phyloP scores from a whole-genome alignment of 2,888 invertebrate genomes.

The Cryptocephalus moraei region DNA sequence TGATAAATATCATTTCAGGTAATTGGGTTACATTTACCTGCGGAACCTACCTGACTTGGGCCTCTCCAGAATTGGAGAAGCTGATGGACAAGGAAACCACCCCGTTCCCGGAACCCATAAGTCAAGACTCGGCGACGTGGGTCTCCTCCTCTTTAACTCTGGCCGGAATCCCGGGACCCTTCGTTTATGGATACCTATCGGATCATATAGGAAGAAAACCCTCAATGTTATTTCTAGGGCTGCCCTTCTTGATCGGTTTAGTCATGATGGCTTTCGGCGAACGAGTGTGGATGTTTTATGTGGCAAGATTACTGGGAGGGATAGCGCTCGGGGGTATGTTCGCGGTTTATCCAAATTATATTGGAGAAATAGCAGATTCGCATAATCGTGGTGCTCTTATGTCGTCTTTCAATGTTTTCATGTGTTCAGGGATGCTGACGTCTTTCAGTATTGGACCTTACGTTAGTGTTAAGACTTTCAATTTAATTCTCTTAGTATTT shows the following conservation, averaged over 20 bases:
- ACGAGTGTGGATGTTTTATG: conserved; percentile 42
- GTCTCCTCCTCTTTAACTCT: conserved; percentile 39
- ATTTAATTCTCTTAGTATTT: conserved; percentile 45
- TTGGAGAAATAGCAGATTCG: conserved; percentile 75
- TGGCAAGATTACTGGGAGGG: conserved; percentile 51
- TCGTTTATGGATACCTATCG: conserved; percentile 54
- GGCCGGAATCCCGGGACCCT: conserved; percentile 45
- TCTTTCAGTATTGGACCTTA: conserved; percentile 64
- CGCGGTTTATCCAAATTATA: conserved; percentile 73
- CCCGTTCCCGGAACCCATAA: conserved; percentile 26
- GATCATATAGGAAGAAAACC: conserved; percentile 56
- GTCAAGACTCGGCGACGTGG: conserved; percentile 37
- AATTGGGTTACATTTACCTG: conserved; percentile 6
- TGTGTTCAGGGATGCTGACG: conserved; percentile 55
- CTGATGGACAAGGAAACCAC: conserved; percentile 22
- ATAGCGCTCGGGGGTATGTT: conserved; percentile 59
- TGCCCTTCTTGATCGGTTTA: conserved; percentile 65
- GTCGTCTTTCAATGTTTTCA: conserved; percentile 67
- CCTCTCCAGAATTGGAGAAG: conserved; percentile 21
- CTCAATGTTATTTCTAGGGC: conserved; percentile 45
- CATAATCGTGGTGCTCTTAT: conserved; percentile 72
- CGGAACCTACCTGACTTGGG: conserved; percentile 33
- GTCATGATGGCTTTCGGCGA: conserved; percentile 49
- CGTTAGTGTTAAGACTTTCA: conserved; percentile 52
- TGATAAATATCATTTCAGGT: conserved; percentile 1